Conservation (phyloP, 2,888 invertebrate species). For the Zelleria hepariella region DNA sequence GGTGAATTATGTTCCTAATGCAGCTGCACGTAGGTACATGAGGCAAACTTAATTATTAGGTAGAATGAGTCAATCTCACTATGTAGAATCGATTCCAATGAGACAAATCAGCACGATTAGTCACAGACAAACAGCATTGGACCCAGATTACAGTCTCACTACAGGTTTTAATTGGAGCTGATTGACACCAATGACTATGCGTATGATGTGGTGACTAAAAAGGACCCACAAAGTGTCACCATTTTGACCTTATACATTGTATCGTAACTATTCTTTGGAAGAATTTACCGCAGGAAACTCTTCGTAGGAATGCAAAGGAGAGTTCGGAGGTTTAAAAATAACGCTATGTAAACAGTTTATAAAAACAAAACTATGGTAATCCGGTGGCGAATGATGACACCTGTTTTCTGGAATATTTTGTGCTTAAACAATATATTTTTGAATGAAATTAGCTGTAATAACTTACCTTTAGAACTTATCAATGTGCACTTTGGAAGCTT, state of each 20-base stretch:
- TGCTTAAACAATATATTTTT: background rate
- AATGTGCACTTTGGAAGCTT: background rate
- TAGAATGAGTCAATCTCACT: background rate
- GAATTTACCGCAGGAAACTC: background rate
- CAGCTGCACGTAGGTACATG: no score
- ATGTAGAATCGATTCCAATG: background rate
- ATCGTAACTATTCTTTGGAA: background rate
- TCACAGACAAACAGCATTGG: constrained; percentile 1
- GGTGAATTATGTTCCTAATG: no score
- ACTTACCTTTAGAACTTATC: background rate
- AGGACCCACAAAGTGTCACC: background rate
- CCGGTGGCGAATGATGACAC: background rate
- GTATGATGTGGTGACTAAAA: background rate
- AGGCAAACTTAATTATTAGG: background rate
- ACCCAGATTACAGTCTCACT: constrained; percentile 1
- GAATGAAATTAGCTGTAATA: background rate
- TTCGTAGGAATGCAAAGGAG: background rate
- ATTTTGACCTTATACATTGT: background rate
- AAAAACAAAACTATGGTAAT: constrained; percentile 6
- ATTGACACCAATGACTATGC: background rate
- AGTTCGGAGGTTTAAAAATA: background rate
- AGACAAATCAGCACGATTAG: background rate
- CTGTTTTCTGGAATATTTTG: background rate
- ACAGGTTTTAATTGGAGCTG: background rate
- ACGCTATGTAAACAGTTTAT: constrained; percentile 2